A percentile compares a stretch with the other conserved stretches of the same genome.
Evolutionary conservation across 2,113 vertebrate genomes (phyloP).

Genomic region (Mus musculus): DNA sequence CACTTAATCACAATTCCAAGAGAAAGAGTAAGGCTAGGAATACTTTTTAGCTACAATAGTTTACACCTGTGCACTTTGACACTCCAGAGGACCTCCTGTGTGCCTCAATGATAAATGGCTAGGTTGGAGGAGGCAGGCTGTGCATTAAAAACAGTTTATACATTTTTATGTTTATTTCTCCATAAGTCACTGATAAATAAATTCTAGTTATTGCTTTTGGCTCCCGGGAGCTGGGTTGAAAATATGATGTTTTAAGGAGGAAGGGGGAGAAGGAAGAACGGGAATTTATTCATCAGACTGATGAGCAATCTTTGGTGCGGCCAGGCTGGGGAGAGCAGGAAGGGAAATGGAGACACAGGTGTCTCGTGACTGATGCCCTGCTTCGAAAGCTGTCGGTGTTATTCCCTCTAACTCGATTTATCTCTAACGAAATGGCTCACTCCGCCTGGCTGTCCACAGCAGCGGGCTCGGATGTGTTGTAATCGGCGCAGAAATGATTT

Average conservation of each 20-base stretch:
- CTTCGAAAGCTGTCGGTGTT: neutral
- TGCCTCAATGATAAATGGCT: constrained; percentile 2
- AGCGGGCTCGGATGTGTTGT: neutral
- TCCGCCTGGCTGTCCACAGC: neutral
- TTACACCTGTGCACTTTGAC: neutral
- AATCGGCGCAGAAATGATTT: constrained; percentile 12
- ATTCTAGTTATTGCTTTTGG: neutral
- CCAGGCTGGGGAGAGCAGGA: neutral
- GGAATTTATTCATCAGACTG: neutral
- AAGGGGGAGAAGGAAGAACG: neutral
- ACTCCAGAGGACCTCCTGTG: neutral
- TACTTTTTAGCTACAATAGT: neutral
- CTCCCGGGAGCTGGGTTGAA: neutral
- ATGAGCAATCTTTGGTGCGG: neutral
- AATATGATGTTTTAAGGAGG: neutral
- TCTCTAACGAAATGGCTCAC: neutral
- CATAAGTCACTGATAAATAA: neutral
- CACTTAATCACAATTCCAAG: neutral
- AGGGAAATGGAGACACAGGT: neutral
- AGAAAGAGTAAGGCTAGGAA: neutral
- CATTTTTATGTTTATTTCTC: constrained; percentile 1
- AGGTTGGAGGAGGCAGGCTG: neutral
- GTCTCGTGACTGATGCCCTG: neutral
- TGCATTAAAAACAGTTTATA: neutral
- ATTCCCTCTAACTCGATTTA: neutral